phyloP scores from a whole-genome alignment of 2,797 vertebrate genomes.

The Phalanger gymnotis region DNA sequence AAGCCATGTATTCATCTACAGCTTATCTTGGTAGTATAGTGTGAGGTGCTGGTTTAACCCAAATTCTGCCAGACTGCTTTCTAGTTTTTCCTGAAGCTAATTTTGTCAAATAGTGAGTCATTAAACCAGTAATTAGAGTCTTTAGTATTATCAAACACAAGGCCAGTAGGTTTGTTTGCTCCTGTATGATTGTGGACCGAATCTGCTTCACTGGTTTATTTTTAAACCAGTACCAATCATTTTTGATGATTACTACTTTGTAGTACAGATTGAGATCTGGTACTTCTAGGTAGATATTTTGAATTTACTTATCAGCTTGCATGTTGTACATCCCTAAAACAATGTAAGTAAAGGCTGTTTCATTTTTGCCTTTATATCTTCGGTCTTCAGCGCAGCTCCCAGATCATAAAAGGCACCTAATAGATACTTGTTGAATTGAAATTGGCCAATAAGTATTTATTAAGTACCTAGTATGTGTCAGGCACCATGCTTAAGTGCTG shows the following conservation, averaged over 20 bases:
- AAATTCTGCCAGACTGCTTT: not conserved
- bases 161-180: not conserved
- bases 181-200: not conserved
- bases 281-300: not conserved
- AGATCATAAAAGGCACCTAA: not conserved
- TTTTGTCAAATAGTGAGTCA: not conserved
- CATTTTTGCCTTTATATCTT: not conserved
- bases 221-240: not conserved
- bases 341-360: not conserved
- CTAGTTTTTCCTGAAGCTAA: too few species aligned
- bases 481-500: not conserved
- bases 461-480: not conserved
- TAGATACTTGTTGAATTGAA: not conserved
- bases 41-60: not conserved
- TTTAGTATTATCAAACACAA: not conserved
- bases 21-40: not conserved
- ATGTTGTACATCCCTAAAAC: not conserved
- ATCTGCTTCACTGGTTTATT: not conserved
- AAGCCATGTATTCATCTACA: not conserved
- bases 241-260: not conserved
- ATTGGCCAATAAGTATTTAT: not conserved
- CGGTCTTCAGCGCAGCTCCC: not conserved
- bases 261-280: not conserved
- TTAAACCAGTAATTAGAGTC: not conserved
- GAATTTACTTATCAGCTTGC: not conserved